phyloP scores from a whole-genome alignment of 1,140 invertebrate genomes.

The Drosophila dunni region DNA sequence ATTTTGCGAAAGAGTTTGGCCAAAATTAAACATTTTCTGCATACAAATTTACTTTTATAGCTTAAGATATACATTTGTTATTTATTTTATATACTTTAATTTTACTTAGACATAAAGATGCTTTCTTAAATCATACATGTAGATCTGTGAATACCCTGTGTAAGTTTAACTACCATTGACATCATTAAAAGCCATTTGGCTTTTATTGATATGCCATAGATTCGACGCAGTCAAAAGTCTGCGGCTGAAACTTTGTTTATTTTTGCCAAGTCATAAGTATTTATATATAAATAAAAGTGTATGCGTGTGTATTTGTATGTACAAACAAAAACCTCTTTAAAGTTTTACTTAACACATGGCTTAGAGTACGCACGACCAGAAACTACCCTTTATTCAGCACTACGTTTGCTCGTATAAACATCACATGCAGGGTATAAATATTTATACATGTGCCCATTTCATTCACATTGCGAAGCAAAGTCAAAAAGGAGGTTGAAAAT shows the following conservation, averaged over 20 bases:
- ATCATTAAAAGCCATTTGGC: constrained; percentile 6
- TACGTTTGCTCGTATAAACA: too few species aligned
- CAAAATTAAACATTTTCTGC: constrained; percentile 34
- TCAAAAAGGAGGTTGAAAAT: constrained; percentile 4
- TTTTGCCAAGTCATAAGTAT: constrained; percentile 36
- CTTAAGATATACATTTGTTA: too few species aligned
- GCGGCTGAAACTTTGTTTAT: constrained; percentile 25
- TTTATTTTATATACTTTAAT: too few species aligned
- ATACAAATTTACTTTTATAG: not conserved
- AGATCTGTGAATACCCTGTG: not conserved
- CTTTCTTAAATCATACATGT: too few species aligned
- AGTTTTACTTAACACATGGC: not conserved
- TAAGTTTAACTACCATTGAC: not conserved
- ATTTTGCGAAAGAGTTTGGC: constrained; percentile 59
- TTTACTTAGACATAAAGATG: too few species aligned
- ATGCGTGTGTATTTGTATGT: constrained; percentile 2
- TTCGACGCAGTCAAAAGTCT: constrained; percentile 29
- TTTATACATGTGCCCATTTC: too few species aligned
- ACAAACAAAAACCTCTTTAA: constrained; percentile 1
- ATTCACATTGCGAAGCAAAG: not conserved
- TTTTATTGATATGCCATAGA: constrained; percentile 28
- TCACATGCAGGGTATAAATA: too few species aligned
- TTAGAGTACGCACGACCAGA: too few species aligned
- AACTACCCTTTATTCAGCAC: too few species aligned
- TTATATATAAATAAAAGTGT: not conserved